A percentile compares a stretch with the other conserved stretches of the same genome.
Evolutionary conservation across 1,140 invertebrate species (phyloP).

Genomic region (Aphis gossypii): DNA sequence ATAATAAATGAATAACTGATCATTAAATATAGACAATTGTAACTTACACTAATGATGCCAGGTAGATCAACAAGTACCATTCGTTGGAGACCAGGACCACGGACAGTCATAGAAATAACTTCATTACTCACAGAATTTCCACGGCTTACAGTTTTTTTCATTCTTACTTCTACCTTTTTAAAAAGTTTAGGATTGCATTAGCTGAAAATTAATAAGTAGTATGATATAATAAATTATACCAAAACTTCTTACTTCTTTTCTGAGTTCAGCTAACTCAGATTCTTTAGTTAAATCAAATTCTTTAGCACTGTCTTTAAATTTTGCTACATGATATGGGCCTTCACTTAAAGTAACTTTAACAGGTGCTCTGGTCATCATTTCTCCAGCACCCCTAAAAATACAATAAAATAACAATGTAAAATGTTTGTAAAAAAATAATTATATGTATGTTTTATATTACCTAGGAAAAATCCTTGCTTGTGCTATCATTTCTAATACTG

Average conservation of each 20-base stretch:
- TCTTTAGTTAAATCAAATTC: constrained; percentile 98
- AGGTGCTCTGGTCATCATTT: constrained; percentile 84
- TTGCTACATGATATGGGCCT: constrained; percentile 97
- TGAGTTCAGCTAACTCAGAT: constrained; percentile 85
- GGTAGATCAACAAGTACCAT: constrained; percentile 99
- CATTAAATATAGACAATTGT: not conserved
- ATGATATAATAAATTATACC: constrained; percentile 16
- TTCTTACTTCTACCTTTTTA: constrained; percentile 81
- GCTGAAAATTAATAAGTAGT: not conserved
- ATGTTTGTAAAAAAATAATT: not conserved
- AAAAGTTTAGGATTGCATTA: constrained; percentile 4
- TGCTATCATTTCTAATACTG: constrained; percentile 98
- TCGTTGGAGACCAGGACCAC: constrained; percentile 92
- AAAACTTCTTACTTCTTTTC: constrained; percentile 70
- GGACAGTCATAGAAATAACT: constrained; percentile 95
- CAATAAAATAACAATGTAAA: constrained; percentile 16
- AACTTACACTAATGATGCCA: constrained; percentile 84
- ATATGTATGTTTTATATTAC: constrained; percentile 61
- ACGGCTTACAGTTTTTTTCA: constrained; percentile 86
- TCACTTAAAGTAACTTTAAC: constrained; percentile 97
- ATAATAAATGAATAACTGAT: not conserved
- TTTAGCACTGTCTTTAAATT: constrained; percentile 89
- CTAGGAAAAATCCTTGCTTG: constrained; percentile 96
- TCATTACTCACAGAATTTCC: constrained; percentile 95
- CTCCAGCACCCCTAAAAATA: constrained; percentile 71